Percentiles rank a stretch among this genome's conserved stretches.
Conservation (phyloP, 2,113 vertebrate species). For the Albula goreensis region DNA sequence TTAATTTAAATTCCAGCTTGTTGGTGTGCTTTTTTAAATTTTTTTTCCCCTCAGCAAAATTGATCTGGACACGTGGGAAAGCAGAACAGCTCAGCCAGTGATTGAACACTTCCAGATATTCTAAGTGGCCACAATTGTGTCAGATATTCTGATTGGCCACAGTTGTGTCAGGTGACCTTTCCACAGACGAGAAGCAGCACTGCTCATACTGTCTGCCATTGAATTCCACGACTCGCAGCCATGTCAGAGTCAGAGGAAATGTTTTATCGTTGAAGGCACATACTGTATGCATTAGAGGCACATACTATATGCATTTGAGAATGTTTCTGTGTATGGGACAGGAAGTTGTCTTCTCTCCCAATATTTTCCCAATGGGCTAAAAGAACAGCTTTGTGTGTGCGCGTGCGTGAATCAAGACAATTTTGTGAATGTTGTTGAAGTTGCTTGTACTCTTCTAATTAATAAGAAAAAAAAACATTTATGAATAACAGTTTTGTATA, state of each 20-base stretch:
- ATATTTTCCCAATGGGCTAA: neutral
- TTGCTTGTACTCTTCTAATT: constrained; percentile 11
- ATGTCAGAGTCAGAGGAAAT: neutral
- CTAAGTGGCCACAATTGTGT: neutral
- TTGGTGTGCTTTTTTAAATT: neutral
- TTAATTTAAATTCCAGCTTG: neutral
- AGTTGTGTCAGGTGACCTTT: constrained; percentile 7
- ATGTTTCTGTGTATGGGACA: neutral
- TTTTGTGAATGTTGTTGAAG: neutral
- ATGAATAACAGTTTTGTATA: constrained; percentile 1
- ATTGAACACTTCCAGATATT: neutral
- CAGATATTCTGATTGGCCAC: neutral
- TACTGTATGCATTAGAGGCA: neutral
- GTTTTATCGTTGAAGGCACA: constrained; percentile 12
- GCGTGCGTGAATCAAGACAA: neutral
- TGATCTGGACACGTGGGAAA: neutral
- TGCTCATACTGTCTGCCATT: neutral
- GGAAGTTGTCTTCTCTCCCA: neutral
- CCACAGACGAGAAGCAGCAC: neutral
- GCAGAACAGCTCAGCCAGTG: neutral
- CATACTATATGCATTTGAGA: neutral
- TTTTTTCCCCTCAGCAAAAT: neutral
- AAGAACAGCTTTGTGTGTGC: neutral
- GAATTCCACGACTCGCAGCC: neutral
- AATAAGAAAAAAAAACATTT: neutral